A percentile compares a stretch with the other conserved stretches of the same genome.
Conservation (phyloP, 1,140 invertebrate species). For the Diorhabda sublineata region DNA sequence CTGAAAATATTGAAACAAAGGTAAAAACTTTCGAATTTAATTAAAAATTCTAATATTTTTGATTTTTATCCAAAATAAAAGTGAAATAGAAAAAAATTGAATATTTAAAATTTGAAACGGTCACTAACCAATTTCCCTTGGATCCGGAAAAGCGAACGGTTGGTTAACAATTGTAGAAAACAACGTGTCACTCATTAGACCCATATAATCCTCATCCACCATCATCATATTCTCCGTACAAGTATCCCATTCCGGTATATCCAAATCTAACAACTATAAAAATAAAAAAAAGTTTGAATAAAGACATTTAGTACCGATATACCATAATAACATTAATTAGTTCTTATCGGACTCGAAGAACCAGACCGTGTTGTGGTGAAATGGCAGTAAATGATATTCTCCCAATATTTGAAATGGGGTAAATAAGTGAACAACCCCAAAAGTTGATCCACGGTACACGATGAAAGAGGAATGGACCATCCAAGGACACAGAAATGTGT, state of each 20-base stretch:
- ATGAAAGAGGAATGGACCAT: no score
- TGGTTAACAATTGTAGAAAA: conserved; percentile 87
- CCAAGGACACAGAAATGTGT: no score
- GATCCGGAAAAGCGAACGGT: conserved; percentile 94
- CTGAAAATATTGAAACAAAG: conserved; percentile 44
- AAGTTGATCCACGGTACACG: no score
- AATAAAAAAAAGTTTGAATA: neutral
- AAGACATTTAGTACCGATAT: no score
- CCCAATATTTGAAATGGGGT: no score
- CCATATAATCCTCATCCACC: conserved; percentile 85
- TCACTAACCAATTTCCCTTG: conserved; percentile 84
- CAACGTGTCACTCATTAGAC: conserved; percentile 84
- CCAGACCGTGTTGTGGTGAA: no score
- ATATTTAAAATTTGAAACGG: no score
- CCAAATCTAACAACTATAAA: conserved; percentile 70
- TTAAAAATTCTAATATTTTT: neutral
- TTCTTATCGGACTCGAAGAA: no score
- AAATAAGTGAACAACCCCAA: no score
- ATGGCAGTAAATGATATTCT: no score
- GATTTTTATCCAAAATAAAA: neutral
- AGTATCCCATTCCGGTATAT: conserved; percentile 70
- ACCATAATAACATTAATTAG: no score
- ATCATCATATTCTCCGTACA: conserved; percentile 66
- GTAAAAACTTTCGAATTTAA: neutral
- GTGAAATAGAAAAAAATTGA: no score